Conservation (phyloP, 2,888 invertebrate species). For the Tetranychus piercei region DNA sequence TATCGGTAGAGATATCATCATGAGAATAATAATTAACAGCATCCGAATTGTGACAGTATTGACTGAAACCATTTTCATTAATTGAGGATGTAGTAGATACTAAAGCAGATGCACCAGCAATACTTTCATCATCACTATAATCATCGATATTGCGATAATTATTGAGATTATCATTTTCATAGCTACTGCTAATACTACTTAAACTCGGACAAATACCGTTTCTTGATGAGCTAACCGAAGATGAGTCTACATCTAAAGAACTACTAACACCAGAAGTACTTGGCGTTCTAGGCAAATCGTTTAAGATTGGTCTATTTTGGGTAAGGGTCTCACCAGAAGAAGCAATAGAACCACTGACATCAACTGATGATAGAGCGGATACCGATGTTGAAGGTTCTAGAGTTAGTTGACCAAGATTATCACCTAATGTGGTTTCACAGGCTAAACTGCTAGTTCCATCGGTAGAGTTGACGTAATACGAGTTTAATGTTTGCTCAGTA, state of each 20-base stretch:
- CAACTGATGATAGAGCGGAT: background rate
- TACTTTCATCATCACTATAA: background rate
- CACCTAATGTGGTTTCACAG: background rate
- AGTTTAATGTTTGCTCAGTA: background rate
- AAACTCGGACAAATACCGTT: background rate
- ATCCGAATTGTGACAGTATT: background rate
- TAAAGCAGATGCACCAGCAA: background rate
- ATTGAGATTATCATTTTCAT: background rate
- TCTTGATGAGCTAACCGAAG: no score
- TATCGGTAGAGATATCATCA: background rate
- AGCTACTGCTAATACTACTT: slow-evolving; percentile 4
- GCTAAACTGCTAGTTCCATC: background rate
- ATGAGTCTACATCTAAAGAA: no score
- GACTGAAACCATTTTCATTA: background rate
- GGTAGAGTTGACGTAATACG: background rate
- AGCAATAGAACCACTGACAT: background rate
- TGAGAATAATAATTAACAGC: background rate
- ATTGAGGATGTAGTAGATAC: background rate
- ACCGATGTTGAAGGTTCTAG: background rate
- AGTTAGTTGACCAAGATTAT: background rate
- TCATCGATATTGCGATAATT: background rate
- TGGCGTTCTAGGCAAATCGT: no score
- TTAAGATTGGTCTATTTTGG: background rate
- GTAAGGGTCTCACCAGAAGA: background rate
- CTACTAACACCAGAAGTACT: no score